Evolutionary conservation across 2,113 vertebrate species (phyloP), one percentile per base, ranked within the genome.

Genomic region (Oryzias melastigma): DNA sequence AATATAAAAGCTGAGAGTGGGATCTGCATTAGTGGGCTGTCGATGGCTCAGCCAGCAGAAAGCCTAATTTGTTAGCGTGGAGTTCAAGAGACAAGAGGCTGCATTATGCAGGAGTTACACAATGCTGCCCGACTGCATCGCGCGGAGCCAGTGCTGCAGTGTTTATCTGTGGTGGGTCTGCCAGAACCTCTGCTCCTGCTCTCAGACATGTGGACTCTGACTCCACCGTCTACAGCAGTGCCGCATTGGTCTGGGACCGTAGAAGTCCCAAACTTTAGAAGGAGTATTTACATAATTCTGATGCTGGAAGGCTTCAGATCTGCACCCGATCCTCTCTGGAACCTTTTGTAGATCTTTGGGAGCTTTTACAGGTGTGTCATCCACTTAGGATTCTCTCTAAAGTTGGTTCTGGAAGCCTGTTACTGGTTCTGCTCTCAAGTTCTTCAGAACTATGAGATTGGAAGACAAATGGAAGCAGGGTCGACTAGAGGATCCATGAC

Each of bases 41-140:
- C 73, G 71, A 82, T 84, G 70, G 73, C 60, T 80, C 70, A 63
- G 75, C 57, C 7, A 12, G 68, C 64, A 35, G 5, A 65, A 58
- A 70, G 64, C 53, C 71, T 65, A 59, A 52, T 84, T 73, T 79
- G 80, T 75, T 67, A 58, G 68, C 12, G 29, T 35, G 67, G 58
- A 50, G 47, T 76, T 62, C 73, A 78, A 80, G 78, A 84, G 85
- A 77, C 73, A 65, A 75, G 75, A 77, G 58, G 59, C 56, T 62
- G 72, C 77, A 55, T 76, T 62, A 58, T 61, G 52, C 77, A 75
- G 71, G n/a, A 74, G 81, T 84, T 84, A 81, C 75, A 84, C 79
- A 87, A 85, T 78, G 61, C 73, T 77, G 75, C 75, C 65, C 20
- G 6, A 48, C 58, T 77, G 75, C 65, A 74, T 84, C 70, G 65